These are phyloP conservation scores for Callionymus lyra DNA, from an alignment of 2,113 vertebrate genomes.

Conservation along the genomic window DNA sequence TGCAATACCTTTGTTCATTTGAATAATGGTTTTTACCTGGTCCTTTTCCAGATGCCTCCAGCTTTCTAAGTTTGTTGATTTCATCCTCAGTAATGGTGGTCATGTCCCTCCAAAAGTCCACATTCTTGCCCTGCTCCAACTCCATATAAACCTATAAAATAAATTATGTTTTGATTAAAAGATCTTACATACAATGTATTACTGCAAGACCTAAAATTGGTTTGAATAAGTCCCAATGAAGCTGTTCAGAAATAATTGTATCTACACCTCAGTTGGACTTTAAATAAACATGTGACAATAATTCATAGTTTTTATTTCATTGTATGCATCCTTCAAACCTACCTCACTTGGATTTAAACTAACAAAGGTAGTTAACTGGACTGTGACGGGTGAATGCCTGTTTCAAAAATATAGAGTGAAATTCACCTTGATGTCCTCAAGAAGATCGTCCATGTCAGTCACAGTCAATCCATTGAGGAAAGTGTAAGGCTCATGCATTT, in stretches of 20 bases:
- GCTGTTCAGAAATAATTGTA: not conserved
- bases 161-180: not conserved
- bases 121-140: constrained; percentile 92
- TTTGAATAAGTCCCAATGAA: no score
- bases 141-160: constrained; percentile 89
- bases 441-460: constrained; percentile 93
- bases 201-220: no score
- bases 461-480: constrained; percentile 89
- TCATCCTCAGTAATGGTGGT: constrained; percentile 95
- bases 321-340: no score
- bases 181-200: not conserved
- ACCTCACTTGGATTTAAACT: no score
- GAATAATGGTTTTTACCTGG: constrained; percentile 64
- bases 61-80: constrained; percentile 88
- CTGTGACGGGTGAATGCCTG: no score
- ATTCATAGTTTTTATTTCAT: no score
- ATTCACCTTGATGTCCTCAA: constrained; percentile 96
- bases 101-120: constrained; percentile 98
- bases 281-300: no score
- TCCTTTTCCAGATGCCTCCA: constrained; percentile 90
- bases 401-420: no score
- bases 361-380: no score
- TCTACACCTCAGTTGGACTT: no score
- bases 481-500: constrained; percentile 97
- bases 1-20: not conserved